Evolutionary conservation across 1,140 invertebrate genomes (phyloP).

Genomic region (Drosophila tristis): DNA sequence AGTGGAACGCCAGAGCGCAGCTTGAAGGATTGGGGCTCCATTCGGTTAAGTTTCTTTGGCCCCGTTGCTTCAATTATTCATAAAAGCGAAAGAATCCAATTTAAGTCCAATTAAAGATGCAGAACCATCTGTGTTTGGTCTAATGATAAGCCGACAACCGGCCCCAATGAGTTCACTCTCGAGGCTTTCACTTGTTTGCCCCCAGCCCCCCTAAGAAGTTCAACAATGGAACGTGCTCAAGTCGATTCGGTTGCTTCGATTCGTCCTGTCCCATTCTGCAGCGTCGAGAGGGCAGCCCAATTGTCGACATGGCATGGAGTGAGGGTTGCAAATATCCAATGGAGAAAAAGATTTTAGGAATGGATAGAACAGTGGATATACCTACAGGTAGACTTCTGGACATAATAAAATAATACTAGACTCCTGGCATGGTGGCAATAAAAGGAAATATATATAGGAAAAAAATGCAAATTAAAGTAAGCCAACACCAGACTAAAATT

Average conservation of each 20-base stretch:
- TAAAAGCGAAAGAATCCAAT: conserved; percentile 56
- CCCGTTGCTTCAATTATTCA: conserved; percentile 71
- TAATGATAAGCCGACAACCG: conserved; percentile 57
- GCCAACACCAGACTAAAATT: too few species aligned
- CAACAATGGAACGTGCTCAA: conserved; percentile 62
- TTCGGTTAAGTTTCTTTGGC: conserved; percentile 39
- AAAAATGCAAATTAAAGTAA: neutral
- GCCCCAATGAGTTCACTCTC: conserved; percentile 12
- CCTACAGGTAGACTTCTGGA: neutral
- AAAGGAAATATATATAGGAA: too few species aligned
- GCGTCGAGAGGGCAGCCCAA: conserved; percentile 18
- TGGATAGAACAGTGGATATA: neutral
- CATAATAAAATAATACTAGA: too few species aligned
- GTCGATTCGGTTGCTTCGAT: conserved; percentile 48
- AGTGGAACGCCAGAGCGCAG: neutral
- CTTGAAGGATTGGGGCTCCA: neutral
- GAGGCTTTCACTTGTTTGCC: conserved; percentile 37
- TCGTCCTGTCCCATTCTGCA: conserved; percentile 4
- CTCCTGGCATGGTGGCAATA: too few species aligned
- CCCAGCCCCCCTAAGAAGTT: conserved; percentile 29
- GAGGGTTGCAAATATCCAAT: neutral
- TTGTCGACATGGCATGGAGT: neutral
- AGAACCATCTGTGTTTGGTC: conserved; percentile 61
- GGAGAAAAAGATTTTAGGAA: neutral
- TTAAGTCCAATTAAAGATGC: conserved; percentile 80